Evolutionary conservation across 1,140 invertebrate genomes (phyloP), one percentile per base, ranked within the genome.

Genomic region (Drosophila littoralis): DNA sequence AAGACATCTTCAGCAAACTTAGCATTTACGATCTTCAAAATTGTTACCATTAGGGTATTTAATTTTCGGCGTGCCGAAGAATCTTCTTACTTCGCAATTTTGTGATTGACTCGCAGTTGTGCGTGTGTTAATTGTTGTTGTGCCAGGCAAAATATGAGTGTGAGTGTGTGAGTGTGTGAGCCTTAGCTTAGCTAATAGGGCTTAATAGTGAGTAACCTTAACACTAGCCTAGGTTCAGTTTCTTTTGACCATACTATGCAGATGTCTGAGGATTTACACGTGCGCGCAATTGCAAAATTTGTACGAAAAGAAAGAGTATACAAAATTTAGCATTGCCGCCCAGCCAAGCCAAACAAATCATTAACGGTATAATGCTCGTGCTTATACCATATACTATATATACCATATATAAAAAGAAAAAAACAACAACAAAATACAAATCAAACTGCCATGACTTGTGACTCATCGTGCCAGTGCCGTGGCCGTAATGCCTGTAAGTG

Each of bases 161-260:
- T 40, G 15, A 32, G 38, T 52, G 15, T 52, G 40, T 22, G 22
- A 22, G 33, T 32, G 38, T 52, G 15, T 52, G 40, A 35, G 8
- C 8, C 7, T 9, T 5, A 15, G 43, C 9, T 13, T 45, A 45
- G 43, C 43, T 6, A 38, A 8, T 15, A 38, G 13, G 51, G 13
- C 51, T 28, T 28, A 28, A 28, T 5, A 28, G 22, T 28, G 22
- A 28, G 22, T 28, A 28, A 3, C 22, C 22, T 28, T 28, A 28
- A 28, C 22, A 28, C 4, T 42, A 22, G 9, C 38, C 32, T 52
- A 61, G 66, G 51, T 32, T 35, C 50, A 68, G 63, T 91, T 91
- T 91, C 90, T 91, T 91, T 89, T 91, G 90, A 91, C 90, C 90
- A 91, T 91, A 91, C 90, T 91, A 91, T 89, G 90, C 90, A 91